Conservation (phyloP, 2,113 vertebrate genomes). For the Progne subis region DNA sequence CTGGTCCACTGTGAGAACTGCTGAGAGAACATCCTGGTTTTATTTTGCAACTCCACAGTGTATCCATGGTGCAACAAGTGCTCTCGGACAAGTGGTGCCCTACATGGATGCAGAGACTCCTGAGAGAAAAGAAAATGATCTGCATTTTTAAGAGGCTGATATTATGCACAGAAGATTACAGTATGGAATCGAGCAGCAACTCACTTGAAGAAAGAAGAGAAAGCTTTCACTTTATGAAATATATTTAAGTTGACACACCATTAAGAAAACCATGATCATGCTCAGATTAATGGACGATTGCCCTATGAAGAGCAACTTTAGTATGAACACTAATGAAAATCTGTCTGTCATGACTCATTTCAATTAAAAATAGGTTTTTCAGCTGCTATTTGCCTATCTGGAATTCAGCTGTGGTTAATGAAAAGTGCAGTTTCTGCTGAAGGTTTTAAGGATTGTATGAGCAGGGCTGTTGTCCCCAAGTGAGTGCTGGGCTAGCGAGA, state of each 20-base stretch:
- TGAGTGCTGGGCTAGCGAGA: neutral
- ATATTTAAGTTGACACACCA: neutral
- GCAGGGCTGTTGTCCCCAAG: neutral
- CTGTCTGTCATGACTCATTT: neutral
- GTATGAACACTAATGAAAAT: neutral
- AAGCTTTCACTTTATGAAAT: neutral
- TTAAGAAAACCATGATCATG: neutral
- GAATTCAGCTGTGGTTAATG: neutral
- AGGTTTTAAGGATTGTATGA: neutral
- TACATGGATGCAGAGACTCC: neutral
- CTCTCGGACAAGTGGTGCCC: neutral
- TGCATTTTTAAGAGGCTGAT: neutral
- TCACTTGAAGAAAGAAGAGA: neutral
- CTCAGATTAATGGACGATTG: neutral
- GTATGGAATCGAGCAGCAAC: accelerated
- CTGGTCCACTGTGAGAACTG: neutral
- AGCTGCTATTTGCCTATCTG: neutral
- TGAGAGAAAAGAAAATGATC: neutral
- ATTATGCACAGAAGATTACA: neutral
- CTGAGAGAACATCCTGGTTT: neutral
- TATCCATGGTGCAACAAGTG: neutral
- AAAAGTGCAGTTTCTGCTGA: neutral
- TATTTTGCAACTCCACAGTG: neutral
- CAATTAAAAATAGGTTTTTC: constrained; percentile 23
- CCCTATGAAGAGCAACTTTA: neutral